These are phyloP conservation scores for Himalopsyche tibetana DNA, from an alignment of 2,888 invertebrate species.

Conservation along the genomic window DNA sequence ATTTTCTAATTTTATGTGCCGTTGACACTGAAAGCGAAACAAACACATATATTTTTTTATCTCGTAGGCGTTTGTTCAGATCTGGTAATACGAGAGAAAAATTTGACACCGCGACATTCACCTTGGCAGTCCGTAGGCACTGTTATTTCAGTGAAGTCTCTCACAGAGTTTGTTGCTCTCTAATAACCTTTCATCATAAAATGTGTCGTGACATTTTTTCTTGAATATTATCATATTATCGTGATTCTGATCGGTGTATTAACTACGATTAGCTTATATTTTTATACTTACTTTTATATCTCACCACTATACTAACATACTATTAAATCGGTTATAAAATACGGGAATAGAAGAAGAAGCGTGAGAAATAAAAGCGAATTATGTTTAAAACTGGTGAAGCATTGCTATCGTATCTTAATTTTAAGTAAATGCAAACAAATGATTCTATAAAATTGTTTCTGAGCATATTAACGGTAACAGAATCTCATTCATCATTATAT, in stretches of 20 bases:
- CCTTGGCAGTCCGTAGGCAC: slow-evolving; percentile 5
- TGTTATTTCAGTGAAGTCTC: not conserved
- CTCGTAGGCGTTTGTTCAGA: slow-evolving; percentile 3
- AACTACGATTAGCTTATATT: not conserved
- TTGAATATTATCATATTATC: slow-evolving; percentile 2
- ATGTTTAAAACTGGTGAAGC: no score
- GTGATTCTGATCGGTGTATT: not conserved
- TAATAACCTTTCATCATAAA: slow-evolving; percentile 6
- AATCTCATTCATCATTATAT: no score
- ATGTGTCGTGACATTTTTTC: slow-evolving; percentile 27
- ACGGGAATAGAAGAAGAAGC: no score
- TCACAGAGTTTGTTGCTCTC: slow-evolving; percentile 29
- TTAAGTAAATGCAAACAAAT: no score
- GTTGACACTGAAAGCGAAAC: slow-evolving; percentile 7
- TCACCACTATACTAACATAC: no score
- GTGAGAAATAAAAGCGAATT: no score
- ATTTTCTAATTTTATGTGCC: slow-evolving; percentile 31
- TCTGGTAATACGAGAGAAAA: no score
- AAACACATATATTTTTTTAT: not conserved
- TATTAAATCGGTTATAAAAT: no score
- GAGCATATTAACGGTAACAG: no score
- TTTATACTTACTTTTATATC: no score
- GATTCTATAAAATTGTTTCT: no score
- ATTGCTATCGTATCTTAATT: no score
- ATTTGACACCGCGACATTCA: slow-evolving; percentile 18